Percentiles rank a stretch among this genome's conserved stretches.
These are phyloP conservation scores for Grantiella picta DNA, from an alignment of 2,113 vertebrate genomes.

Conservation along the genomic window DNA sequence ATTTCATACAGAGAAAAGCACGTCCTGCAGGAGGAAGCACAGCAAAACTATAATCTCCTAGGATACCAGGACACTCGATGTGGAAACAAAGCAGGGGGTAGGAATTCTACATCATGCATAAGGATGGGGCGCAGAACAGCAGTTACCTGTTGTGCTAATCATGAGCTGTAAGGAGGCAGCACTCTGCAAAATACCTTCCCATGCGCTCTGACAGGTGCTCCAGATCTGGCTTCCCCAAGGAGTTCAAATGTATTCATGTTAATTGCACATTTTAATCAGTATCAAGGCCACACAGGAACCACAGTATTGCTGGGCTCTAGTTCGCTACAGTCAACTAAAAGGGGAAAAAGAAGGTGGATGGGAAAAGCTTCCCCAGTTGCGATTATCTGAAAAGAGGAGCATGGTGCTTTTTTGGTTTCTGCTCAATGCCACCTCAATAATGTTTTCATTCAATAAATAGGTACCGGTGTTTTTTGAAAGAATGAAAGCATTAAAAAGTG, in stretches of 20 bases:
- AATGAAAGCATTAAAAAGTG: constrained; percentile 52
- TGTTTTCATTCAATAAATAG: constrained; percentile 59
- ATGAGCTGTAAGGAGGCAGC: constrained; percentile 27
- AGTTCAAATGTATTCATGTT: neutral
- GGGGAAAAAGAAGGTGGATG: neutral
- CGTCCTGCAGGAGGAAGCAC: constrained; percentile 32
- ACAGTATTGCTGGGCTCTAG: constrained; percentile 52
- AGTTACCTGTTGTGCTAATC: constrained; percentile 23
- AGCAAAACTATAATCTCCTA: constrained; percentile 36
- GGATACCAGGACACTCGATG: neutral
- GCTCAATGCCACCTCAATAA: constrained; percentile 25
- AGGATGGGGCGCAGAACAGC: constrained; percentile 1
- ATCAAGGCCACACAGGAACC: constrained; percentile 48
- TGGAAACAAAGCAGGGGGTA: neutral
- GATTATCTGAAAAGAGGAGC: constrained; percentile 49
- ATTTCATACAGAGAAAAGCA: constrained; percentile 19
- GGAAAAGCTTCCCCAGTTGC: constrained; percentile 22
- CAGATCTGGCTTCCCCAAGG: constrained; percentile 11
- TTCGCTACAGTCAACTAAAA: constrained; percentile 41
- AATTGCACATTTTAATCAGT: constrained; percentile 57
- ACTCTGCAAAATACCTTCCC: constrained; percentile 13
- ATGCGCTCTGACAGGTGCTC: constrained; percentile 13
- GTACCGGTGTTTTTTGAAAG: constrained; percentile 36
- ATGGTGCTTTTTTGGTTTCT: constrained; percentile 49
- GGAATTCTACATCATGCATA: neutral